Conservation (phyloP, 1,140 invertebrate genomes). For the Caenorhabditis tropicalis region DNA sequence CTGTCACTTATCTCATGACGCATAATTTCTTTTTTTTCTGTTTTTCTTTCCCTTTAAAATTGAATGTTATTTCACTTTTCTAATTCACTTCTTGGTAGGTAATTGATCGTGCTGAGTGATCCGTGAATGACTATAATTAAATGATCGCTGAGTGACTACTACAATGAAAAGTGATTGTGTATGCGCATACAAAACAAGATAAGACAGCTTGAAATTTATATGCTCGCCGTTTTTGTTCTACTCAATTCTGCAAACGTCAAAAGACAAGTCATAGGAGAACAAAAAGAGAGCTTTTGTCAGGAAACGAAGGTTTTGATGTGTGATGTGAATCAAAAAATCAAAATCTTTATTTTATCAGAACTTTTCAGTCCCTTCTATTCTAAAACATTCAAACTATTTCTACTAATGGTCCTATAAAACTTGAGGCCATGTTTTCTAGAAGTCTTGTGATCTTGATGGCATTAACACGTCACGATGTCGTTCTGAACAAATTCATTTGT, state of each 20-base stretch:
- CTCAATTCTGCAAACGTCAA: not conserved
- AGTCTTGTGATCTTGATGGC: slow-evolving; percentile 21
- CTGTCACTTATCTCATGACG: no score
- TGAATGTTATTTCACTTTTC: not conserved
- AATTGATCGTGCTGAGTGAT: slow-evolving; percentile 16
- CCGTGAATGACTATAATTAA: slow-evolving; percentile 23
- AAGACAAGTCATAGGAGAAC: not conserved
- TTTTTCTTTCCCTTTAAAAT: not conserved
- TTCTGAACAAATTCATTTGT: slow-evolving; percentile 33
- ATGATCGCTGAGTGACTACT: not conserved
- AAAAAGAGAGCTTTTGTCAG: not conserved
- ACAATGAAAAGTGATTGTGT: not conserved
- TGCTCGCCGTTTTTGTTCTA: not conserved
- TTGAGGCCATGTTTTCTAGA: not conserved
- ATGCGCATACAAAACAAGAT: not conserved
- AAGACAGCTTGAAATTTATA: not conserved
- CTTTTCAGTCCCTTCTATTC: no score
- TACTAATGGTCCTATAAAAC: not conserved
- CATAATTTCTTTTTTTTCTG: not conserved
- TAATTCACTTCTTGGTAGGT: slow-evolving; percentile 25
- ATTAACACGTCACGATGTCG: not conserved
- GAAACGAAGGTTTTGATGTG: not conserved
- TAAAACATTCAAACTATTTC: no score
- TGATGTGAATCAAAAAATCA: slow-evolving; percentile 9
- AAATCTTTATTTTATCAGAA: not conserved